Evolutionary conservation across 2,888 invertebrate genomes (phyloP).

Genomic region (Mystacides longicornis): DNA sequence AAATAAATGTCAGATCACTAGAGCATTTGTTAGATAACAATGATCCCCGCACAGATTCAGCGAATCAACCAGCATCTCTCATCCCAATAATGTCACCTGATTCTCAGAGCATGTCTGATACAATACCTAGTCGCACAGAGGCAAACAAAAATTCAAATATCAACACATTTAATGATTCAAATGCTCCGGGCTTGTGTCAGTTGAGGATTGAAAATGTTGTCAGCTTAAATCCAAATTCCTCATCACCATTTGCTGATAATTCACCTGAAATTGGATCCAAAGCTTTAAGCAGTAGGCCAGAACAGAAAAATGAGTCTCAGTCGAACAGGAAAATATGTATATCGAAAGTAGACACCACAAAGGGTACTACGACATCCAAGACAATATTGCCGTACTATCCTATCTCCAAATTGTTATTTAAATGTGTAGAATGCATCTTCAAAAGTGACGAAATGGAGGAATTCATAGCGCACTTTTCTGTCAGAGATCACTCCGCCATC

Average conservation of each 20-base stretch:
- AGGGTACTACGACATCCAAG: neutral
- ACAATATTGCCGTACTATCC: neutral
- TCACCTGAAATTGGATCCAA: neutral
- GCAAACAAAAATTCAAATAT: neutral
- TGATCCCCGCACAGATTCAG: conserved; percentile 25
- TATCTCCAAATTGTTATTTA: neutral
- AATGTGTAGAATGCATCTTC: conserved; percentile 8
- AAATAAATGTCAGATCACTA: conserved; percentile 31
- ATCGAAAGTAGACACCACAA: neutral
- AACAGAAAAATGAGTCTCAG: neutral
- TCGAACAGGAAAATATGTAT: neutral
- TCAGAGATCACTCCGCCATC: neutral
- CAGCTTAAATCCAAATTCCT: conserved; percentile 39
- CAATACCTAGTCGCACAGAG: neutral
- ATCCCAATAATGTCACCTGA: neutral
- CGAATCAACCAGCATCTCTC: neutral
- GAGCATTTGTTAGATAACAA: conserved; percentile 41
- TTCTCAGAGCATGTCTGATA: neutral
- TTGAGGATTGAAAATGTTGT: conserved; percentile 48
- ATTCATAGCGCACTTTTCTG: conserved; percentile 1
- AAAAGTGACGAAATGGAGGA: neutral
- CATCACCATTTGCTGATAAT: neutral
- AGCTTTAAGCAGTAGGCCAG: neutral
- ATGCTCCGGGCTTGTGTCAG: conserved; percentile 6
- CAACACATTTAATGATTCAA: neutral